Evolutionary conservation across 2,888 invertebrate species (phyloP).

Genomic region (Cyclophora punctaria): DNA sequence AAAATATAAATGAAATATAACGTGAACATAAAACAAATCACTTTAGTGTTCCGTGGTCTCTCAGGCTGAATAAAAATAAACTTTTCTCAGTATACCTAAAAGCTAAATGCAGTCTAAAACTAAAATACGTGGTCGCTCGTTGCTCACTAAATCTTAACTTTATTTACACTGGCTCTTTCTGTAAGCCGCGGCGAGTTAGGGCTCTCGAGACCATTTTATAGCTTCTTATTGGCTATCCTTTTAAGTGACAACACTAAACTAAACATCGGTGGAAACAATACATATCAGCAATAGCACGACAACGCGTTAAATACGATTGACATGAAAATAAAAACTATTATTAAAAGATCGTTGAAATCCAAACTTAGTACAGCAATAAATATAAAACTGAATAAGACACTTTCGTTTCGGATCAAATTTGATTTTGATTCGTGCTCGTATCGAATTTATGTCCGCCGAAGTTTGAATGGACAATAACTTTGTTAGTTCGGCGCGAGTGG

Average conservation of each 20-base stretch:
- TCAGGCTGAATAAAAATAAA: constrained; percentile 20
- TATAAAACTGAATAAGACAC: constrained; percentile 35
- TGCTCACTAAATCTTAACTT: constrained; percentile 42
- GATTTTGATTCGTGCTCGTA: constrained; percentile 38
- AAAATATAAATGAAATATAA: no score
- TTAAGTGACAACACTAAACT: constrained; percentile 37
- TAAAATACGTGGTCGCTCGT: constrained; percentile 35
- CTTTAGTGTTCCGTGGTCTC: background rate
- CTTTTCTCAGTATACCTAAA: constrained; percentile 31
- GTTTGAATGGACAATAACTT: constrained; percentile 49
- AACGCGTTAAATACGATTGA: constrained; percentile 10
- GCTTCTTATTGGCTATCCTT: constrained; percentile 45
- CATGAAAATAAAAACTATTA: constrained; percentile 2
- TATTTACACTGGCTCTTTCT: constrained; percentile 36
- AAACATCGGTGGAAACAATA: constrained; percentile 25
- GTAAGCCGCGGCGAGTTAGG: constrained; percentile 30
- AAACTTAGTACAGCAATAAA: constrained; percentile 27
- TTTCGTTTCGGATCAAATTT: constrained; percentile 33
- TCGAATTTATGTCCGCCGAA: constrained; percentile 42
- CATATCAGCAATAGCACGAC: constrained; percentile 18
- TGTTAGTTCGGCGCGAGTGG: constrained; percentile 38
- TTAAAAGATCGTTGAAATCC: constrained; percentile 26
- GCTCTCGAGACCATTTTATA: constrained; percentile 47
- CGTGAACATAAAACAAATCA: constrained; percentile 4
- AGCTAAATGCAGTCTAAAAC: constrained; percentile 31